phyloP scores from a whole-genome alignment of 2,888 invertebrate species.

The Spialia ferax region DNA sequence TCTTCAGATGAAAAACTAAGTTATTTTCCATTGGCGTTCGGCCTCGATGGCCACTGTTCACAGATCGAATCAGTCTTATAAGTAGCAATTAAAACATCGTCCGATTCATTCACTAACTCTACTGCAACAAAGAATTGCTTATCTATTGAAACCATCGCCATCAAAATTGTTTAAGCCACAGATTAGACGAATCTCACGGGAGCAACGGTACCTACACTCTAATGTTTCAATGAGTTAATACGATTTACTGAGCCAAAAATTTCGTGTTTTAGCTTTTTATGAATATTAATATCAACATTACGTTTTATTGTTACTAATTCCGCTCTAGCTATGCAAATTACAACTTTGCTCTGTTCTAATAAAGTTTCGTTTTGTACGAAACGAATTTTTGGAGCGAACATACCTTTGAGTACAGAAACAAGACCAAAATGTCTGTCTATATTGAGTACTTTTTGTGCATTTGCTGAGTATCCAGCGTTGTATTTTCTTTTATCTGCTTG shows the following conservation, averaged over 20 bases:
- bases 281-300: slow-evolving; percentile 41
- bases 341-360: slow-evolving; percentile 3
- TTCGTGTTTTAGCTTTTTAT: slow-evolving; percentile 40
- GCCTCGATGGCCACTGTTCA: slow-evolving; percentile 37
- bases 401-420: slow-evolving; percentile 25
- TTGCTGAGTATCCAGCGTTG: slow-evolving; percentile 28
- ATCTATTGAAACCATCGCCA: slow-evolving; percentile 60
- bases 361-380: slow-evolving; percentile 16
- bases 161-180: slow-evolving; percentile 49
- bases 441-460: slow-evolving; percentile 39
- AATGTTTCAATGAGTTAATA: slow-evolving; percentile 54
- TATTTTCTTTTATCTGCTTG: slow-evolving; percentile 34
- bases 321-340: background rate
- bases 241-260: slow-evolving; percentile 46
- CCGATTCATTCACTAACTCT: slow-evolving; percentile 51
- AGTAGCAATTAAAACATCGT: slow-evolving; percentile 55
- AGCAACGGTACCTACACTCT: slow-evolving; percentile 49
- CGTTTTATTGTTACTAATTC: slow-evolving; percentile 36
- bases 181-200: slow-evolving; percentile 51
- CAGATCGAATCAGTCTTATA: slow-evolving; percentile 46
- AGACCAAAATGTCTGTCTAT: slow-evolving; percentile 28
- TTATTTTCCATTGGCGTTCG: slow-evolving; percentile 38
- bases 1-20: slow-evolving; percentile 26
- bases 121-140: slow-evolving; percentile 55
- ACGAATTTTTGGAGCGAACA: slow-evolving; percentile 24